Conservation (phyloP, 2,888 invertebrate genomes). For the Hydraecia micacea region DNA sequence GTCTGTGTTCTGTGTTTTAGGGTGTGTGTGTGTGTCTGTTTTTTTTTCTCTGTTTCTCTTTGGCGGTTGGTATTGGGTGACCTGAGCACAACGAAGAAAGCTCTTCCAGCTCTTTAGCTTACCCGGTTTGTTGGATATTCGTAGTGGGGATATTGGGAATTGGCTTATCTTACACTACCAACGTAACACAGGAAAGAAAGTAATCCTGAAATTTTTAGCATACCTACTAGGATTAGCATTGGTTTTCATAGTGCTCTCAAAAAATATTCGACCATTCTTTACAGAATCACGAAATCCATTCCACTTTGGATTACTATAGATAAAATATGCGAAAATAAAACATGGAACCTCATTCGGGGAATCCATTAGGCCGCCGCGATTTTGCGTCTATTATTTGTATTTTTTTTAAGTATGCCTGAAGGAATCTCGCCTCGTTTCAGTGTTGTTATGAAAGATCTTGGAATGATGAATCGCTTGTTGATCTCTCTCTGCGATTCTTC, state of each 20-base stretch:
- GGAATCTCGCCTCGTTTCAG: slow-evolving; percentile 66
- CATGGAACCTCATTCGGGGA: slow-evolving; percentile 48
- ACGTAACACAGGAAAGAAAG: neutral
- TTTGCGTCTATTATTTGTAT: slow-evolving; percentile 60
- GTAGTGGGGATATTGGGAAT: neutral
- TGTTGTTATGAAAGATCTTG: slow-evolving; percentile 70
- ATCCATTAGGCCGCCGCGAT: slow-evolving; percentile 66
- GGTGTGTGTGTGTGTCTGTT: too few relatives aligned
- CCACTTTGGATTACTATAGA: slow-evolving; percentile 46
- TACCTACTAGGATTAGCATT: slow-evolving; percentile 2
- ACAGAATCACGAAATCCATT: slow-evolving; percentile 39
- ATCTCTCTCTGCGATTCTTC: slow-evolving; percentile 64
- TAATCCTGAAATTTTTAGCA: neutral
- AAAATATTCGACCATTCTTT: slow-evolving; percentile 31
- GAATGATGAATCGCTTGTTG: slow-evolving; percentile 77
- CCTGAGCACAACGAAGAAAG: too few relatives aligned
- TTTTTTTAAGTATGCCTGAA: slow-evolving; percentile 64
- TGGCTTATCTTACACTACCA: neutral
- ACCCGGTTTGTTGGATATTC: too few relatives aligned
- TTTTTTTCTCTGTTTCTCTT: too few relatives aligned
- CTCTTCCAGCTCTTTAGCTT: neutral
- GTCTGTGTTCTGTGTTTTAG: too few relatives aligned
- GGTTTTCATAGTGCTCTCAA: neutral
- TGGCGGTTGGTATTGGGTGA: neutral
- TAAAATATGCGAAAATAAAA: slow-evolving; percentile 44